A percentile compares a stretch with the other conserved stretches of the same genome.
phyloP scores from a whole-genome alignment of 2,888 invertebrate species.

The Mythimna vitellina region DNA sequence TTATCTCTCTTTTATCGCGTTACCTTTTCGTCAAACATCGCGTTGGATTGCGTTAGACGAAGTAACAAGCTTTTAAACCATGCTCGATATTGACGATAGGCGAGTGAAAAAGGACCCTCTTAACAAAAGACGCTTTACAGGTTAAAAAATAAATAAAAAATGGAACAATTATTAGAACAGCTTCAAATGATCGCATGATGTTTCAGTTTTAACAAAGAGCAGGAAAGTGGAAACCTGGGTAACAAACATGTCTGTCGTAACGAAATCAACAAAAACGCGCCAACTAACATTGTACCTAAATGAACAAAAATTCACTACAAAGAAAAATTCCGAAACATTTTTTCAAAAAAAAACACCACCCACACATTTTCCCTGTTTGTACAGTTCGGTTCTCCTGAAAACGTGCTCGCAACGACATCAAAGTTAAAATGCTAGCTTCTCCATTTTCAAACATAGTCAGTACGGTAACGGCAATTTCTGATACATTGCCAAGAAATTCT shows the following conservation, averaged over 20 bases:
- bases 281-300: constrained; percentile 33
- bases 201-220: neutral
- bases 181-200: neutral
- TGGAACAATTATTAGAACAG: neutral
- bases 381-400: constrained; percentile 38
- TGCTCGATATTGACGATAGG: too few relatives aligned
- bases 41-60: too few relatives aligned
- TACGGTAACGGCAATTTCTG: constrained; percentile 42
- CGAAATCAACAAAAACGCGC: constrained; percentile 36
- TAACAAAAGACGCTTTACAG: neutral
- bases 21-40: too few relatives aligned
- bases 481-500: constrained; percentile 59
- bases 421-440: constrained; percentile 58
- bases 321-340: constrained; percentile 39
- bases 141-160: too few relatives aligned
- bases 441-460: constrained; percentile 43
- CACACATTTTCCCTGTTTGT: constrained; percentile 49
- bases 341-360: constrained; percentile 21
- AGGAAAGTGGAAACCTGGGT: constrained; percentile 4
- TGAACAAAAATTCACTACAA: constrained; percentile 46
- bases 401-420: constrained; percentile 57
- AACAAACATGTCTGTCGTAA: constrained; percentile 25
- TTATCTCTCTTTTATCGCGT: too few relatives aligned
- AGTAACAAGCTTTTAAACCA: too few relatives aligned
- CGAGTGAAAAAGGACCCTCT: too few relatives aligned